Conservation (phyloP, 2,113 vertebrate genomes). For the Callopanchax toddi region DNA sequence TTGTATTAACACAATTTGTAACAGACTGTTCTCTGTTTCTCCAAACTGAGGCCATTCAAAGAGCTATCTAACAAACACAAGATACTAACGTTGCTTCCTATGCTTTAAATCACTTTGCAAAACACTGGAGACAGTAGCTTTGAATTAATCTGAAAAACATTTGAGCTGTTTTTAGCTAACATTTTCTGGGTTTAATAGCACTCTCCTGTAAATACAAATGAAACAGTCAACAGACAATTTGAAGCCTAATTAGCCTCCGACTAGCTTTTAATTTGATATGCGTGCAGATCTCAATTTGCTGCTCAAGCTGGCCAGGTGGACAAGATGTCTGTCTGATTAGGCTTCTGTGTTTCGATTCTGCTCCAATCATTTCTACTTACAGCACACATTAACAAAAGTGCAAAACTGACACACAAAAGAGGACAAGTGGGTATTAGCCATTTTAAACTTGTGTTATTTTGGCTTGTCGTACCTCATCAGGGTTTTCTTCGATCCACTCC, state of each 20-base stretch:
- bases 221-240: constrained; percentile 74
- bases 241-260: constrained; percentile 70
- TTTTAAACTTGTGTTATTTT: constrained; percentile 8
- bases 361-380: constrained; percentile 34
- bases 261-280: constrained; percentile 75
- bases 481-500: constrained; percentile 89
- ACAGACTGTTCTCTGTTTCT: too few species aligned
- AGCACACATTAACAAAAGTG: constrained; percentile 14
- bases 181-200: constrained; percentile 47
- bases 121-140: too few species aligned
- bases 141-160: constrained; percentile 38
- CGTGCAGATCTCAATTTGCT: constrained; percentile 52
- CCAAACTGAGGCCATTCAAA: too few species aligned
- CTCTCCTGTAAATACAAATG: constrained; percentile 60
- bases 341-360: constrained; percentile 30
- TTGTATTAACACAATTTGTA: too few species aligned
- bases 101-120: too few species aligned
- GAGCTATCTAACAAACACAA: too few species aligned
- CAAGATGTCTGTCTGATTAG: constrained; percentile 42
- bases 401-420: constrained; percentile 4
- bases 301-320: constrained; percentile 57
- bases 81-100: too few species aligned
- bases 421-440: background rate
- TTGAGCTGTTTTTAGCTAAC: constrained; percentile 54
- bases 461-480: constrained; percentile 84